Evolutionary conservation across 2,888 invertebrate species (phyloP), one percentile per base, ranked within the genome.

Genomic region (Mechanitis messenoides): DNA sequence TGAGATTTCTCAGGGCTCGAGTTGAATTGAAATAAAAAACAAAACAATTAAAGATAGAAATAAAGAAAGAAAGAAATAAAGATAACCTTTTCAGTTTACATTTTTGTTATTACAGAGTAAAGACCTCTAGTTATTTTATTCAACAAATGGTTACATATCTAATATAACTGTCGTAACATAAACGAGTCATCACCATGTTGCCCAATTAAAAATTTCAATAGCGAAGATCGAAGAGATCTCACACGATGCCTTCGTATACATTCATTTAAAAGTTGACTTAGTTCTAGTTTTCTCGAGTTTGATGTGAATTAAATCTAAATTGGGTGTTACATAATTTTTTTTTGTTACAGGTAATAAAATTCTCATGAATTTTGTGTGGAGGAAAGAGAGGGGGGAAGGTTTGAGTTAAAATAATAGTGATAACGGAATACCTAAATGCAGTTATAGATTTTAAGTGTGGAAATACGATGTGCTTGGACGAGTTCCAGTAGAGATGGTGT

Each of bases 381-480:
- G 20, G 20, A 38, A 55, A 56, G 61, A 35, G 33, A 61, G 47
- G 58, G 60, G 63, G 64, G 68, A 62, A 54, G 65, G 62, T 65
- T 64, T 62, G 62, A 64, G 64, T 66, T 64, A 45, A 20, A 20
- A 20, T 50, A 57, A 12, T 46, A 50, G 65, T 69, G 65, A 55
- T 53, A 57, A 57, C 63, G 56, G 66, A 61, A 28, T 63, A 62
- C 57, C 11, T 63, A 65, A 62, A 61, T 45, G 62, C 59, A 68
- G 65, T 67, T 67, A 69, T 68, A 68, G 64, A 69, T 68, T 64
- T 63, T 60, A 53, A 61, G 56, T 67, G 61, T 70, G 71, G 72
- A 76, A 76, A 76, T 74, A 74, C 72, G 71, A 63, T 69, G 65
- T 71, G 70, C 72, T 79, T 80, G 77, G 79, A 76, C 69, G 69